These are phyloP conservation scores for Ostrea denselamellosa DNA, from an alignment of 1,140 invertebrate species.

Conservation along the genomic window DNA sequence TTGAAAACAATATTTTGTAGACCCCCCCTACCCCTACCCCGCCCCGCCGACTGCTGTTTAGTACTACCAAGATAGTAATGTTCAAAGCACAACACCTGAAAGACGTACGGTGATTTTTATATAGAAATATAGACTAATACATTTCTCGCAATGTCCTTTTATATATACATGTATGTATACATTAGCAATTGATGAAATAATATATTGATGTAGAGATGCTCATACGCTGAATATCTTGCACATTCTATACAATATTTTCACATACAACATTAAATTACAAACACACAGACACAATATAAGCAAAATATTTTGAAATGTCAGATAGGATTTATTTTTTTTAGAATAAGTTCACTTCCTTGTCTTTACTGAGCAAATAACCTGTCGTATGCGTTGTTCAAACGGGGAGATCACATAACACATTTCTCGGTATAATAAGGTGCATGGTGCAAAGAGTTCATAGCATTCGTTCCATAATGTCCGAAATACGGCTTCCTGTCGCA, in stretches of 20 bases:
- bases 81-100: no score
- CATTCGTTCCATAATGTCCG: constrained; percentile 56
- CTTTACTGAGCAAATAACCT: constrained; percentile 17
- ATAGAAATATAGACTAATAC: constrained; percentile 12
- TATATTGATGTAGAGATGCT: background rate
- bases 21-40: no score
- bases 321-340: background rate
- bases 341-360: background rate
- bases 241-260: constrained; percentile 16
- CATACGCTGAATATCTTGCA: background rate
- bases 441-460: constrained; percentile 57
- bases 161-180: background rate
- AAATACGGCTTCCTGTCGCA: constrained; percentile 65
- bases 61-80: no score
- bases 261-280: constrained; percentile 38
- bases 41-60: no score
- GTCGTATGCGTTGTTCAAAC: background rate
- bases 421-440: constrained; percentile 61
- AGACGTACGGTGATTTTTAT: background rate
- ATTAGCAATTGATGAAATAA: background rate
- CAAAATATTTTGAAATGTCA: background rate
- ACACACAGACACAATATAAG: background rate
- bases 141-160: background rate
- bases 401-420: constrained; percentile 59
- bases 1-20: no score